Evolutionary conservation across 1,140 invertebrate genomes (phyloP).

Genomic region (Aphis craccivora): DNA sequence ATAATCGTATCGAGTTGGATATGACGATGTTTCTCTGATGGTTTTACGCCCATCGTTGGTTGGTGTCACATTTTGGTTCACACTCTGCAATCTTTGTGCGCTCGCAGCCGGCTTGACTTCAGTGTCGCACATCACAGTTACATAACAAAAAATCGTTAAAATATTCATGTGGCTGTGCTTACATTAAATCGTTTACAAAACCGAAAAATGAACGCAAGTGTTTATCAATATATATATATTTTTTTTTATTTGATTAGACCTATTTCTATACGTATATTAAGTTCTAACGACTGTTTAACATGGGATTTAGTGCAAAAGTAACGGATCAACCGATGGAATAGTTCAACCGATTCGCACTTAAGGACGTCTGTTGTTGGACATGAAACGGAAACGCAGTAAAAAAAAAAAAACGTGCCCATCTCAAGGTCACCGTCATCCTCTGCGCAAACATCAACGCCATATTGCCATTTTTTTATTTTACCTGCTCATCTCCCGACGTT

Average conservation of each 20-base stretch:
- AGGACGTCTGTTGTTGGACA: conserved; percentile 14
- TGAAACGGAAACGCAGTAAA: conserved; percentile 50
- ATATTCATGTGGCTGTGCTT: neutral
- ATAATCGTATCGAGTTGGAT: conserved; percentile 69
- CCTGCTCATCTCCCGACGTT: neutral
- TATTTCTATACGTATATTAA: neutral
- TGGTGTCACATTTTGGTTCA: neutral
- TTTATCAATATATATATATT: neutral
- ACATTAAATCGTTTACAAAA: neutral
- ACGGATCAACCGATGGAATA: conserved; percentile 23
- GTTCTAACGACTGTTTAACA: neutral
- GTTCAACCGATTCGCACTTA: conserved; percentile 19
- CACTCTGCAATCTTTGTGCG: neutral
- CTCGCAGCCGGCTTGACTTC: neutral
- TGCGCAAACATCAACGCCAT: neutral
- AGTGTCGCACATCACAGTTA: conserved; percentile 2
- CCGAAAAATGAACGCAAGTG: neutral
- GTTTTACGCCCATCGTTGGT: neutral
- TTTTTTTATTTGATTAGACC: neutral
- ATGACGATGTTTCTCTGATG: conserved; percentile 60
- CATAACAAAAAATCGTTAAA: conserved; percentile 12
- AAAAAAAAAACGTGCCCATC: conserved; percentile 30
- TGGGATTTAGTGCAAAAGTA: neutral
- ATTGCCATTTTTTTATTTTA: conserved; percentile 11
- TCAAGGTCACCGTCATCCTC: conserved; percentile 46